Evolutionary conservation across 2,888 invertebrate genomes (phyloP).

Genomic region (Machimus atricapillus): DNA sequence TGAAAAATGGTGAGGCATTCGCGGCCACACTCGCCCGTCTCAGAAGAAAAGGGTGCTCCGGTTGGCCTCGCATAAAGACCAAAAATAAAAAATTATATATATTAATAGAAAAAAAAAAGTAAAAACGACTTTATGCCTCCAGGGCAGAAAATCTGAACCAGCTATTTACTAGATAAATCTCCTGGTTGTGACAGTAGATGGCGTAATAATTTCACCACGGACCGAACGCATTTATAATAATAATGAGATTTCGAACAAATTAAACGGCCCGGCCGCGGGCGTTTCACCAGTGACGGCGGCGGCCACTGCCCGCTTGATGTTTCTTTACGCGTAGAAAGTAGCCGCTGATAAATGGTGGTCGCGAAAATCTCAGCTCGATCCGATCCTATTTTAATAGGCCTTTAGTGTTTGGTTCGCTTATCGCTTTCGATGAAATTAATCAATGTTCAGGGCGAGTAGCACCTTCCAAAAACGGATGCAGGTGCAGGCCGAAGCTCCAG

Average conservation of each 20-base stretch:
- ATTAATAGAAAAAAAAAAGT: neutral
- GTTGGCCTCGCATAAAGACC: neutral
- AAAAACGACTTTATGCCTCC: neutral
- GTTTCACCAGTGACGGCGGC: neutral
- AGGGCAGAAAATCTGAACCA: neutral
- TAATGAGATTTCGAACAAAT: conserved; percentile 27
- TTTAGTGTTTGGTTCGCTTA: neutral
- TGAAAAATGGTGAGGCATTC: neutral
- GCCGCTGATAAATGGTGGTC: neutral
- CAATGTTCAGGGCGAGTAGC: neutral
- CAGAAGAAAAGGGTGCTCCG: neutral
- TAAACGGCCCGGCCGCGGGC: neutral
- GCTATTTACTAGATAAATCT: conserved; percentile 20
- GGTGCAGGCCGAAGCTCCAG: neutral
- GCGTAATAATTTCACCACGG: conserved; percentile 4
- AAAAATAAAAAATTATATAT: neutral
- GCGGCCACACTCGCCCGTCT: neutral
- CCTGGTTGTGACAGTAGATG: neutral
- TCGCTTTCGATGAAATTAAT: neutral
- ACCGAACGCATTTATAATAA: neutral
- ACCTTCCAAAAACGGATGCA: neutral
- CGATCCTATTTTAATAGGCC: neutral
- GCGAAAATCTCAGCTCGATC: neutral
- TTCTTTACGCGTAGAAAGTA: neutral
- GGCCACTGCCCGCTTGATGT: neutral